Base-by-base conservation (phyloP, 2,113 vertebrate genomes). In the Seriola aureovittata region DNA sequence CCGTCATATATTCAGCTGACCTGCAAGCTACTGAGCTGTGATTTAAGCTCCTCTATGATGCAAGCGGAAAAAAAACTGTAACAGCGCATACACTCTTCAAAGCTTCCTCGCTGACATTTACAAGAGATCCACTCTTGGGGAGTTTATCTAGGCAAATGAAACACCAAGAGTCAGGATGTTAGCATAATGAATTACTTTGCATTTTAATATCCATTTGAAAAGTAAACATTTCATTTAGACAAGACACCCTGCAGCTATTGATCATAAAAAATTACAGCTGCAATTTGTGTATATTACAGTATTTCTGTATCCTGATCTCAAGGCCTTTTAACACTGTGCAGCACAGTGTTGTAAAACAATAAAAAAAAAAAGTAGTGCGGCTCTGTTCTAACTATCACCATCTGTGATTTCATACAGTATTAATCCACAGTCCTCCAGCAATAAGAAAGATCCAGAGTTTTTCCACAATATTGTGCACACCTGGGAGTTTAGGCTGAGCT, bases 161-260 rank as follows among this genome's bases (percentile, higher is more conserved):
- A 91, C 62, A 74, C 62, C 50, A 68, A 38, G 66, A 77, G 66
- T 87, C 74, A 87, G 75, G 82, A 71, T 85, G 71, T 76, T 87
- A 88, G 73, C 74, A 85, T 82, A 84, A 58, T 78, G 63, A 86
- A 88, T 82, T 66, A 84, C 55, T 76, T 58, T 62, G 42, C 50
- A 87, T 88, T 81, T 91, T 1, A 78, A 82, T 79, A 84, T 82
- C 52, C 17, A 90, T 86, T 89, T 89, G 34, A 80, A 82, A 90
- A 85, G 78, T 81, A 89, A 88, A 89, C 76, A 84, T 87, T 82
- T 88, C 58, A 81, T 87, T 80, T 75, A 78, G 64, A 76, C 70
- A 75, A 80, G 57, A 38, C 38, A 65, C 32, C 65, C 58, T 3
- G 44, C 60, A 65, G 65, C 14, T 60, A 79, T 80, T 84, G 66